phyloP scores from a whole-genome alignment of 1,140 invertebrate genomes.

The Drosophila arizonae region DNA sequence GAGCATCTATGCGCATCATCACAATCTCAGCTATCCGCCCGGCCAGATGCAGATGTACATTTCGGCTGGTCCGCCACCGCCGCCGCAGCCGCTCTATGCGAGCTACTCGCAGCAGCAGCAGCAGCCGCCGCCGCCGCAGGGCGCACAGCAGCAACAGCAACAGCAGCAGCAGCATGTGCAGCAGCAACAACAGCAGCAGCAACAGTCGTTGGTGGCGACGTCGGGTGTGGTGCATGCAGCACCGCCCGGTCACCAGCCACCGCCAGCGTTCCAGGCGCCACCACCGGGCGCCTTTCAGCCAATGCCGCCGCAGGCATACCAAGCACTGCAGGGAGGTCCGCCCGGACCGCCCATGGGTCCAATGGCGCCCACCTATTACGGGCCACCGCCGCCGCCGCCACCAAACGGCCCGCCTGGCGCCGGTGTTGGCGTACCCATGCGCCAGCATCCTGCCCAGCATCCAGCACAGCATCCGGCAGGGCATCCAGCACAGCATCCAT shows the following conservation, averaged over 20 bases:
- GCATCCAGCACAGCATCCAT: conserved; percentile 31
- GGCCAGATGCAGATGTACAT: conserved; percentile 84
- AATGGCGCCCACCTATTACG: conserved; percentile 65
- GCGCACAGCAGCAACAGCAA: conserved; percentile 47
- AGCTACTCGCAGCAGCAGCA: conserved; percentile 73
- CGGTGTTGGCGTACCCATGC: conserved; percentile 49
- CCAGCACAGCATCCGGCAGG: conserved; percentile 20
- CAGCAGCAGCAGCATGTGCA: conserved; percentile 55
- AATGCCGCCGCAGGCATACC: conserved; percentile 82
- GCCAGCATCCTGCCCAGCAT: conserved; percentile 36
- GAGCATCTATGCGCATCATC: conserved; percentile 74
- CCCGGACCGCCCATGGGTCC: conserved; percentile 82
- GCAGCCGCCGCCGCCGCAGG: conserved; percentile 50
- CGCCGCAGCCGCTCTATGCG: conserved; percentile 83
- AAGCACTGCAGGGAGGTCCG: conserved; percentile 82
- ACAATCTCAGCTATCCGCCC: conserved; percentile 77
- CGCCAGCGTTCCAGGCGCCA: conserved; percentile 58
- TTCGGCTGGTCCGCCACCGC: conserved; percentile 81
- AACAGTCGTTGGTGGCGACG: conserved; percentile 45
- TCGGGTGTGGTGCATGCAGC: conserved; percentile 36
- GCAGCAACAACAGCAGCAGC: conserved; percentile 60
- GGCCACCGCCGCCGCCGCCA: conserved; percentile 67
- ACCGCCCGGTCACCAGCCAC: conserved; percentile 54
- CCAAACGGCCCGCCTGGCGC: conserved; percentile 63
- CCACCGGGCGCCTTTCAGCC: conserved; percentile 63